Evolutionary conservation across 2,888 invertebrate species (phyloP).

Genomic region (Macrostomum cliftonense): DNA sequence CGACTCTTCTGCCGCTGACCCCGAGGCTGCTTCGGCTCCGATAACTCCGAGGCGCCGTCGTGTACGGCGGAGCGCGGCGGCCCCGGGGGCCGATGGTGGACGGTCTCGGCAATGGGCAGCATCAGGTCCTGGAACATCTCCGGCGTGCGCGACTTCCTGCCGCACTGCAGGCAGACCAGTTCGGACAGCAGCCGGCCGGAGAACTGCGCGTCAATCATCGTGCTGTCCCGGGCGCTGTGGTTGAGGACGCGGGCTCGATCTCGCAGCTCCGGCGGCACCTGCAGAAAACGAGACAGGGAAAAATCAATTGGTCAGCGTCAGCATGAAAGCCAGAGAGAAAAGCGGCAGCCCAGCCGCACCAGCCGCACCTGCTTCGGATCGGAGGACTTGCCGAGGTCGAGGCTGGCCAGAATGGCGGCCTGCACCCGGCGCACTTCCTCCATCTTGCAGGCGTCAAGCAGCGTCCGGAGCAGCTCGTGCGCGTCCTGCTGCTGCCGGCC

Average conservation of each 20-base stretch:
- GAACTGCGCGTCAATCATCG: conserved; percentile 62
- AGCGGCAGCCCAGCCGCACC: too few species aligned
- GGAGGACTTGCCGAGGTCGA: conserved; percentile 1
- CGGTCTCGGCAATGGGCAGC: conserved; percentile 50
- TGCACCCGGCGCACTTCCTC: conserved; percentile 43
- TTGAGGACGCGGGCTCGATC: neutral
- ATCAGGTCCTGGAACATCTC: conserved; percentile 88
- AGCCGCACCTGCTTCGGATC: conserved; percentile 11
- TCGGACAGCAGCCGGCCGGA: conserved; percentile 76
- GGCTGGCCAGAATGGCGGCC: conserved; percentile 7
- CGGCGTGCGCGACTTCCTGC: conserved; percentile 57
- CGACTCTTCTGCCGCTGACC: neutral
- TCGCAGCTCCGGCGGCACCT: neutral
- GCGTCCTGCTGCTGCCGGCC: conserved; percentile 90
- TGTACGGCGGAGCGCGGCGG: neutral
- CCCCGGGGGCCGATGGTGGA: neutral
- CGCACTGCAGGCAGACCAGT: conserved; percentile 64
- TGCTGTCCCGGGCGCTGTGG: conserved; percentile 37
- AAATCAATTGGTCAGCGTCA: conserved; percentile 8
- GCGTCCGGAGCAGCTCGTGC: conserved; percentile 72
- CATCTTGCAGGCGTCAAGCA: conserved; percentile 65
- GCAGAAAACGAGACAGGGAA: conserved; percentile 2
- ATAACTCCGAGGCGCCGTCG: neutral
- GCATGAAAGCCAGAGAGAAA: conserved; percentile 1
- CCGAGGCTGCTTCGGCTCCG: neutral